phyloP scores from a whole-genome alignment of 2,888 invertebrate species.

The Agapostemon virescens region DNA sequence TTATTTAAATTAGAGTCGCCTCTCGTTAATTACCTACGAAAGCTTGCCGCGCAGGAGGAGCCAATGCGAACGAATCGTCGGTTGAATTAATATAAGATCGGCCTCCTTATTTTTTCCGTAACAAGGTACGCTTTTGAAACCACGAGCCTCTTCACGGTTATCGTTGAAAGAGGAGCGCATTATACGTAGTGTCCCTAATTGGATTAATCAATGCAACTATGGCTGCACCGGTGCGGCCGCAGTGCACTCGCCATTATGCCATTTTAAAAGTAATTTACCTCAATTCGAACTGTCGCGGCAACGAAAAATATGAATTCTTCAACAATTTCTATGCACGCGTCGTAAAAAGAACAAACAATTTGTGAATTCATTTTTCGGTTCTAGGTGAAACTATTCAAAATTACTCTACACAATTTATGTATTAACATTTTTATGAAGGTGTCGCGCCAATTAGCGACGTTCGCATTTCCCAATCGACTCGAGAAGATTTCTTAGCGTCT shows the following conservation, averaged over 20 bases:
- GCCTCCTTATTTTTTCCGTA: conserved; percentile 7
- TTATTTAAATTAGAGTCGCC: background rate
- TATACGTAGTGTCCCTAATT: conserved; percentile 14
- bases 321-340: background rate
- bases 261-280: conserved; percentile 15
- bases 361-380: background rate
- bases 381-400: no score
- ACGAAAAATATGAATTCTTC: background rate
- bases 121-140: conserved; percentile 8
- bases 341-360: background rate
- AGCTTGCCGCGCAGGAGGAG: background rate
- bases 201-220: conserved; percentile 15
- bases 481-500: no score
- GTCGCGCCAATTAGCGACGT: no score
- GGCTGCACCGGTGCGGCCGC: background rate
- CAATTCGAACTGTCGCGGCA: background rate
- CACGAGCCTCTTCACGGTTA: conserved; percentile 11
- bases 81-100: conserved; percentile 16
- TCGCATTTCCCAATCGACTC: no score
- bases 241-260: background rate
- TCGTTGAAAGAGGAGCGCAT: background rate
- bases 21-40: background rate
- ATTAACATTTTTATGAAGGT: no score
- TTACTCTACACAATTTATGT: no score
- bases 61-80: background rate